Evolutionary conservation across 2,113 vertebrate genomes (phyloP), one percentile per base, ranked within the genome.

Genomic region (Manacus vitellinus): DNA sequence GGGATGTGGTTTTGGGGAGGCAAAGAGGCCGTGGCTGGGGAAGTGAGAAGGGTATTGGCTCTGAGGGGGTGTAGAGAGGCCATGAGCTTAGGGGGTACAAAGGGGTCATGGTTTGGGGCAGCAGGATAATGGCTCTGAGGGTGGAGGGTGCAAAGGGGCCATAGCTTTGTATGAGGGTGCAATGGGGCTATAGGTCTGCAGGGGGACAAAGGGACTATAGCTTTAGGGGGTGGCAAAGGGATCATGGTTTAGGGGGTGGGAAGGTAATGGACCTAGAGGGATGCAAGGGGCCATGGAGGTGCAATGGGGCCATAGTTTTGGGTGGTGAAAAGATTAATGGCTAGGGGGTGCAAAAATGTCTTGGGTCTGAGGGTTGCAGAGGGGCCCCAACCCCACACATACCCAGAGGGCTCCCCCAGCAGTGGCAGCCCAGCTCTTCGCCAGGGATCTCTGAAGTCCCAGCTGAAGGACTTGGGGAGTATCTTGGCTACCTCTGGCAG

Each of bases 371-470:
- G 31, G 15, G 12, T 4, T 31, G 14, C 63, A 71, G 76, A 39
- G 51, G 8, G 44, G 3, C 15, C 12, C 24, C 39, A 33, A 27
- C 31, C 43, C 19, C 39, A 25, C 46, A n/a, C 94, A 58, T 96
- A 99, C 99, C 99, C 97, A 33, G 98, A 95, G 20, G 96, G 97
- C 79, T 98, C 97, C 87, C 98, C 97, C 9, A 77, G 97, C 95
- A 97, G 97, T 35, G 98, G 90, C 97, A 98, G 97, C 96, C 98
- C 97, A 27, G 98, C 97, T 96, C 98, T 97, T 79, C 93, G 96
- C 99, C 98, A 98, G 25, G 98, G 98, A 95, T 98, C 98, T 95
- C 98, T 98, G 93, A 98, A 98, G 97, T 98, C 98, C 97, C 95
- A 97, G 97, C 98, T 98, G 97, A 98, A 99, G 92, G 98, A 98